Percentiles rank a stretch among this genome's conserved stretches.
Evolutionary conservation across 1,140 invertebrate species (phyloP).

Genomic region (Drosophila santomea): DNA sequence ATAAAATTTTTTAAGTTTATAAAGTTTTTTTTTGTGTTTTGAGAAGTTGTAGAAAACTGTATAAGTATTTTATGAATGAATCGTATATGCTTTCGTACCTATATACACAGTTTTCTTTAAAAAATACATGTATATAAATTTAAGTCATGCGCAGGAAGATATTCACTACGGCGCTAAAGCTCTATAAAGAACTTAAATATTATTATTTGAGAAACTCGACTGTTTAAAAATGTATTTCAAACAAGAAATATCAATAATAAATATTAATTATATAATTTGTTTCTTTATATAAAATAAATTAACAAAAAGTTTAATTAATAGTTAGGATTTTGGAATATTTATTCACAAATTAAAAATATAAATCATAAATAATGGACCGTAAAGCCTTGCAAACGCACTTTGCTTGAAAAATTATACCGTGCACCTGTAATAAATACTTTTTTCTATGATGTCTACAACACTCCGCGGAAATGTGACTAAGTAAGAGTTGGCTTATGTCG

Average conservation of each 20-base stretch:
- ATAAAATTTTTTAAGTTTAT: neutral
- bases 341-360: neutral
- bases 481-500: neutral
- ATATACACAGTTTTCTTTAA: slow-evolving; percentile 1
- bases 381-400: neutral
- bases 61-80: slow-evolving; percentile 33
- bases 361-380: neutral
- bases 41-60: neutral
- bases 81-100: neutral
- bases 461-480: slow-evolving; percentile 14
- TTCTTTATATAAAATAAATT: neutral
- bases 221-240: neutral
- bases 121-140: neutral
- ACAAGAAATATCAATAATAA: neutral
- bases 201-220: neutral
- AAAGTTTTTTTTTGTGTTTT: neutral
- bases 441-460: slow-evolving; percentile 6
- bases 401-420: neutral
- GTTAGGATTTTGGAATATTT: neutral
- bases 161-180: slow-evolving; percentile 2
- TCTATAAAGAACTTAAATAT: neutral
- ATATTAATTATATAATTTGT: neutral
- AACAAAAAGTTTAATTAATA: too few relatives aligned
- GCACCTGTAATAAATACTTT: slow-evolving; percentile 5
- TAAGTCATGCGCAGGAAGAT: slow-evolving; percentile 17